phyloP scores from a whole-genome alignment of 2,888 invertebrate species.

The Zelleria hepariella region DNA sequence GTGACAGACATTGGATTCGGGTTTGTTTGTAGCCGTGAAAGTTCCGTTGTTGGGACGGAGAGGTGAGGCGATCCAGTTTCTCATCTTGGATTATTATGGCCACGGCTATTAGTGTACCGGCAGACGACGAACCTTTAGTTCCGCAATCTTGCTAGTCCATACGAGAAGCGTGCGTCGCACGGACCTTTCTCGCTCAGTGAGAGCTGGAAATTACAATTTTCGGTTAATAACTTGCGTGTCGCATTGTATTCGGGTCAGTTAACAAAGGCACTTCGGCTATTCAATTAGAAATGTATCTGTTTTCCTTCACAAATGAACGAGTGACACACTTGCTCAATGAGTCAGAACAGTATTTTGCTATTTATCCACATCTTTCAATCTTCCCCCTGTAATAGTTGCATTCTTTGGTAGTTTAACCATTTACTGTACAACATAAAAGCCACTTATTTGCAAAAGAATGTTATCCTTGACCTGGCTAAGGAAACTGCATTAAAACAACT shows the following conservation, averaged over 20 bases:
- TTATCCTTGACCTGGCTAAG: constrained; percentile 28
- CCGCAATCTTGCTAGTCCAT: constrained; percentile 26
- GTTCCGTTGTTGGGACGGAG: constrained; percentile 58
- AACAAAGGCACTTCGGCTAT: constrained; percentile 12
- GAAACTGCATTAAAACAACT: constrained; percentile 26
- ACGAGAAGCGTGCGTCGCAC: constrained; percentile 24
- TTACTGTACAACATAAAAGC: too few relatives aligned
- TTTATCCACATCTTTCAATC: neutral
- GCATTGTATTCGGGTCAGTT: constrained; percentile 15
- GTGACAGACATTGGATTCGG: constrained; percentile 53
- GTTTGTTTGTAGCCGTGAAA: constrained; percentile 62
- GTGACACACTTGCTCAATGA: neutral
- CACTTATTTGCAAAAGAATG: neutral
- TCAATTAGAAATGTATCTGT: neutral
- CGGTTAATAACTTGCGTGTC: neutral
- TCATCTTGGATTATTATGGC: constrained; percentile 41
- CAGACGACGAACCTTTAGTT: constrained; percentile 46
- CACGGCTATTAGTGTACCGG: constrained; percentile 52
- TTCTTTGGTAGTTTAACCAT: neutral
- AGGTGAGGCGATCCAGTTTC: constrained; percentile 53
- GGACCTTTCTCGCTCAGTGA: neutral
- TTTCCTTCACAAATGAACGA: neutral
- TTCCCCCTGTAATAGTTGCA: neutral
- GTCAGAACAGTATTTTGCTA: neutral
- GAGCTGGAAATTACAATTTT: neutral